Conservation (phyloP, 2,888 invertebrate species). For the Drosophila trichaetosa region DNA sequence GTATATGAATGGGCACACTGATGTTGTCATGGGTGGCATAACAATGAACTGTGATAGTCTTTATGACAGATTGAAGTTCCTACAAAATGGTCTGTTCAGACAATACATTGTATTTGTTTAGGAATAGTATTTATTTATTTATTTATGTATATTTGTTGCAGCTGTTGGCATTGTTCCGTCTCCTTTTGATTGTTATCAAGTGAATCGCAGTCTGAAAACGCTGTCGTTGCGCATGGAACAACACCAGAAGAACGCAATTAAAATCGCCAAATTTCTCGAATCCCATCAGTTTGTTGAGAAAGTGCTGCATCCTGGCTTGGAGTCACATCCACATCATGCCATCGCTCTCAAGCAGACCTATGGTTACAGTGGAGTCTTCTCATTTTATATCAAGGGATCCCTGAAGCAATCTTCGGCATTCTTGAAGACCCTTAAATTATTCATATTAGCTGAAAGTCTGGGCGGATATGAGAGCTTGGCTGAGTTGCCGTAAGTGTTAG, state of each 20-base stretch:
- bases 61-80: conserved; percentile 90
- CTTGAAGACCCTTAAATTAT: conserved; percentile 90
- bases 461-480: conserved; percentile 98
- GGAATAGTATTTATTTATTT: neutral
- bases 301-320: conserved; percentile 94
- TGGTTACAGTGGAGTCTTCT: conserved; percentile 96
- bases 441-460: conserved; percentile 96
- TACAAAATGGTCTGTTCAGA: conserved; percentile 91
- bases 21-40: conserved; percentile 97
- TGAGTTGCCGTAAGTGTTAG: conserved; percentile 93
- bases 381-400: conserved; percentile 93
- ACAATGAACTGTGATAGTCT: conserved; percentile 90
- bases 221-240: conserved; percentile 95
- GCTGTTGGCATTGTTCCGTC: conserved; percentile 94
- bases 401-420: conserved; percentile 90
- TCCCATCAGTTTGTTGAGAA: conserved; percentile 91
- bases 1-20: conserved; percentile 99
- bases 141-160: conserved; percentile 19
- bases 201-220: conserved; percentile 97
- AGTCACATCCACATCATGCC: conserved; percentile 94
- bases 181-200: conserved; percentile 97
- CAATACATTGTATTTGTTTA: conserved; percentile 49
- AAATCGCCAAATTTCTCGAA: conserved; percentile 93
- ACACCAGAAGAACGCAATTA: conserved; percentile 92
- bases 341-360: conserved; percentile 92